Evolutionary conservation across 2,797 vertebrate genomes (phyloP), one percentile per base, ranked within the genome.

Genomic region (Gadopsis marmoratus): DNA sequence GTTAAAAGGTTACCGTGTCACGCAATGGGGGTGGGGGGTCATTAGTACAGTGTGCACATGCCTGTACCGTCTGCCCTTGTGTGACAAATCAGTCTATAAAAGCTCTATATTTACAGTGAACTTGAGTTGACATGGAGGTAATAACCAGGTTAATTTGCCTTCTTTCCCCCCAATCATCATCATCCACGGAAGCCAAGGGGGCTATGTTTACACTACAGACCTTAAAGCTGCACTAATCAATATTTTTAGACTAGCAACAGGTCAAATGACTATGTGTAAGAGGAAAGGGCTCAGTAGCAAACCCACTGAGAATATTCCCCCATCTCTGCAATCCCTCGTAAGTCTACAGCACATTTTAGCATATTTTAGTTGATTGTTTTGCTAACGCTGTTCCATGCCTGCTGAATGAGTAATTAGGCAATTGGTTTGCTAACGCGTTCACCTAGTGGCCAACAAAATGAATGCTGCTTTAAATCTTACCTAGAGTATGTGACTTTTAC

Each of bases 1-100:
- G 16, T 41, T 58, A 56, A 79, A 82, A 62, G 54, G 62, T 45
- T 58, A 51, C 64, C 71, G 54, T 82, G 78, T 79, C 51, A 59
- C 50, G 53, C 54, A 78, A 26, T 33, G n/a, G 10, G 17, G 37
- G 51, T 9, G 8, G 53, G 1, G 39, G 19, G 58, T 54, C 41
- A 56, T 54, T 63, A 61, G 48, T 61, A 16, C 37, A 4, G n/a
- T 47, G 17, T 17, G 21, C 37, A 26, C 17, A 31, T 26, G 3
- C 37, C 35, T 54, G 19, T n/a, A 51, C 65, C 65, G 43, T 62
- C 26, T 21, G 26, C 14, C 56, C 39, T n/a, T 55, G 21, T 63
- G 59, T 63, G 26, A 70, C 41, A 58, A 70, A 75, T 55, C 58
- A 65, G 58, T 19, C 67, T 14, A 53, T 41, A 43, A 55, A 76